Percentiles rank a stretch among this genome's conserved stretches.
These are phyloP conservation scores for Zhuqinia jingwanae DNA, from an alignment of 2,888 invertebrate genomes.

Conservation along the genomic window DNA sequence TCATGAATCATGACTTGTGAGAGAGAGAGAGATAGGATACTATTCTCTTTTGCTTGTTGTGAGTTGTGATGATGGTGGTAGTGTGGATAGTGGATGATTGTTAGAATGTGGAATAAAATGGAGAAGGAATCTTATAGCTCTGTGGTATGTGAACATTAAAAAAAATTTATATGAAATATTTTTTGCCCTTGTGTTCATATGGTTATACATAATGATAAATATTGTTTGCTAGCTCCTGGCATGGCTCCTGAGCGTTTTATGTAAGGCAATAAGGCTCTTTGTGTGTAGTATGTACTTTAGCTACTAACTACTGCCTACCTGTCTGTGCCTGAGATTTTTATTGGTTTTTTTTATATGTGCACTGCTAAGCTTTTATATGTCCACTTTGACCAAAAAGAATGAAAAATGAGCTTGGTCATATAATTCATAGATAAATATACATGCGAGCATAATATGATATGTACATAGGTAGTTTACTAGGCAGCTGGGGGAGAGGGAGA, in stretches of 20 bases:
- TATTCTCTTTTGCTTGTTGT: not conserved
- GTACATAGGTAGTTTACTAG: slow-evolving; percentile 8
- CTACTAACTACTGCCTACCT: slow-evolving; percentile 27
- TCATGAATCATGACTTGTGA: slow-evolving; percentile 68
- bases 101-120: slow-evolving; percentile 16
- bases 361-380: not conserved
- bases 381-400: slow-evolving; percentile 51
- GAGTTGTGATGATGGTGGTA: slow-evolving; percentile 6
- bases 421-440: slow-evolving; percentile 28
- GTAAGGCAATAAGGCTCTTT: slow-evolving; percentile 26
- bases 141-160: slow-evolving; percentile 27
- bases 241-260: not conserved
- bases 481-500: slow-evolving; percentile 1
- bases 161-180: no score
- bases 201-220: not conserved
- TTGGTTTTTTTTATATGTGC: slow-evolving; percentile 43
- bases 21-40: no score
- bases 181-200: slow-evolving; percentile 29
- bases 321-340: slow-evolving; percentile 39
- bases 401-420: slow-evolving; percentile 44
- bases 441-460: no score
- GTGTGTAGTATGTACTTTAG: not conserved
- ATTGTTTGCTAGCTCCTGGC: slow-evolving; percentile 36
- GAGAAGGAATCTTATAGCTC: slow-evolving; percentile 20
- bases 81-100: not conserved